Evolutionary conservation across 2,888 invertebrate species (phyloP), one percentile per base, ranked within the genome.

Genomic region (Gisinianus flammeolus): DNA sequence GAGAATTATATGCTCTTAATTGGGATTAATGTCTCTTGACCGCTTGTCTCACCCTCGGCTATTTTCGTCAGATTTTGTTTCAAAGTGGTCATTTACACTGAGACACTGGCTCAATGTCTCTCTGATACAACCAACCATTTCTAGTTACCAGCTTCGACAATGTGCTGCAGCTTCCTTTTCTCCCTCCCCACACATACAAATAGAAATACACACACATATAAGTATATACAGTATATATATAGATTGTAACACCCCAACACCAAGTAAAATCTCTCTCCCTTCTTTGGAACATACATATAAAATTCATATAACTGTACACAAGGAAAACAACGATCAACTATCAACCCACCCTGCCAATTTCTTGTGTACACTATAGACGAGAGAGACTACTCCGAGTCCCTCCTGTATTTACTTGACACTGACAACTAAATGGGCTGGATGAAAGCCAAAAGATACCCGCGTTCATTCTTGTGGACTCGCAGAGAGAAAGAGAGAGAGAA

Each of bases 1-100:
- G 52, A 77, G 76, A 79, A 71, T 76, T 72, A 79, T 76, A 74
- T 35, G 76, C 67, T 76, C 56, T 73, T 79, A 79, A 79, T 79
- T 79, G 76, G 76, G 73, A 79, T 58, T 67, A 76, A 79, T 79
- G 79, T 69, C 44, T 58, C 64, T 69, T 79, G 76, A 79, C 76
- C 76, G 73, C 70, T 77, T 68, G 68, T 69, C 68, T 69, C 79
- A 67, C 76, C 70, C 68, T 67, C 76, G 69, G 69, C 72, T 77
- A 68, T 73, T 73, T 76, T 76, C 52, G 52, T 73, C 71, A 76
- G 79, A 79, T 79, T 79, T 79, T 68, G 62, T 70, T 79, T 76
- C 77, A 70, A 76, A 77, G 76, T 76, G 76, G 72, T 67, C 68
- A 71, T 76, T 79, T 79, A 75, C 76, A 67, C 52, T 54, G 76